Evolutionary conservation across 2,888 invertebrate species (phyloP).

Genomic region (Trissoscelio sp.): DNA sequence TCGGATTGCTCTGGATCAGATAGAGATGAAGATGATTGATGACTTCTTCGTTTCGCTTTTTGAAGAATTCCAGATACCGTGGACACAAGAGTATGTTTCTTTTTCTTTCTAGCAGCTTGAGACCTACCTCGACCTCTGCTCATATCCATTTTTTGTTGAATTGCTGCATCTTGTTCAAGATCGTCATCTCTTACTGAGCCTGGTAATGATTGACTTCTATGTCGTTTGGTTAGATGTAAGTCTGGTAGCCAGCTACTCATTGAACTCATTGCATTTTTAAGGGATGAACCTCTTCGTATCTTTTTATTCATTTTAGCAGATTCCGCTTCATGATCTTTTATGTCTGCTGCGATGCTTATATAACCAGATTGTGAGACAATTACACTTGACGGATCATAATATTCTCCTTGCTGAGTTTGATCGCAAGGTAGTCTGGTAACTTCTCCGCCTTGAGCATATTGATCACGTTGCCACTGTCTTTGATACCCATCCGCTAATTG

Average conservation of each 20-base stretch:
- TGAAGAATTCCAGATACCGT: conserved; percentile 94
- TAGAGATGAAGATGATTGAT: conserved; percentile 85
- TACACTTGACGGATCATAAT: conserved; percentile 86
- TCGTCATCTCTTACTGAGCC: conserved; percentile 87
- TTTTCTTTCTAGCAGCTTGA: conserved; percentile 86
- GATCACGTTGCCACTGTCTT: conserved; percentile 80
- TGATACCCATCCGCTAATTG: conserved; percentile 79
- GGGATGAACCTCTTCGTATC: conserved; percentile 88
- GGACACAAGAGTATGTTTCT: conserved; percentile 91
- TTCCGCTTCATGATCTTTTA: conserved; percentile 85
- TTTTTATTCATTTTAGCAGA: conserved; percentile 87
- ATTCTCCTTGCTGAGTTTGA: conserved; percentile 79
- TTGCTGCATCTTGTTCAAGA: conserved; percentile 80
- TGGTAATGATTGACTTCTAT: conserved; percentile 92
- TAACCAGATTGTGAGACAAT: conserved; percentile 92
- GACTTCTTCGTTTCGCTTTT: conserved; percentile 90
- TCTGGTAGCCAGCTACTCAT: conserved; percentile 93
- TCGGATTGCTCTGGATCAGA: conserved; percentile 92
- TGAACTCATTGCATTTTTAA: conserved; percentile 92
- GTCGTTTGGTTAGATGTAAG: conserved; percentile 90
- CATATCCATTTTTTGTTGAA: conserved; percentile 74
- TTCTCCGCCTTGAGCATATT: conserved; percentile 77
- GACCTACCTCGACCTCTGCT: conserved; percentile 74
- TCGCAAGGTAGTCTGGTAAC: conserved; percentile 72
- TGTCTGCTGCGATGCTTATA: conserved; percentile 89